Percentiles rank a stretch among this genome's conserved stretches.
phyloP scores from a whole-genome alignment of 2,797 vertebrate species.

The Catamblyrhynchus diadema region DNA sequence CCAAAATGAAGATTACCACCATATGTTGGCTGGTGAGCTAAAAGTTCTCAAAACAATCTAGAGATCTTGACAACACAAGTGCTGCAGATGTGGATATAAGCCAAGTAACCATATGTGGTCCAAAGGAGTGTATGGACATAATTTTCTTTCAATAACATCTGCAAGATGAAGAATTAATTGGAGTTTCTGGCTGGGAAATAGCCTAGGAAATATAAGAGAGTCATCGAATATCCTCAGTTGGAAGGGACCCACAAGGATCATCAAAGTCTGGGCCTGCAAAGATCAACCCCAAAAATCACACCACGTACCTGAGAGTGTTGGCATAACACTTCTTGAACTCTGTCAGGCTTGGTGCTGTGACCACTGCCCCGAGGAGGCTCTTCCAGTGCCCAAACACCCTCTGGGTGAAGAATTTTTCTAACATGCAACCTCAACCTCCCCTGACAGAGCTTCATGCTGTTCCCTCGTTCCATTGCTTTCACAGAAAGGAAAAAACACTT shows the following conservation, averaged over 20 bases:
- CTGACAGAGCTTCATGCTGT: background rate
- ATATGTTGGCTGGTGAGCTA: background rate
- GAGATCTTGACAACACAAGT: background rate
- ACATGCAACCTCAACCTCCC: background rate
- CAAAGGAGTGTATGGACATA: background rate
- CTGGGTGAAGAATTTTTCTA: background rate
- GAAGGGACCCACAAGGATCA: background rate
- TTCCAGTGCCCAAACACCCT: rapidly evolving
- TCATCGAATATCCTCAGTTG: background rate
- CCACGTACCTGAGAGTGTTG: background rate
- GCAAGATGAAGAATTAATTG: background rate
- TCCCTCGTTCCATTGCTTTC: background rate
- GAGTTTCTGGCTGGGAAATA: background rate
- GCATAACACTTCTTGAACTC: background rate
- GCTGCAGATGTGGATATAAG: background rate
- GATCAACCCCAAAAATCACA: background rate
- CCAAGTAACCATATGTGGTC: background rate
- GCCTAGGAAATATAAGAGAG: background rate
- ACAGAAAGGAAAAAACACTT: background rate
- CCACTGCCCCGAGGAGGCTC: background rate
- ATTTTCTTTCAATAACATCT: background rate
- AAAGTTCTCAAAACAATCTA: background rate
- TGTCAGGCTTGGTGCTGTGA: background rate
- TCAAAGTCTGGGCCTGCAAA: background rate
- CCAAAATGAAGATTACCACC: background rate